phyloP scores from a whole-genome alignment of 2,888 invertebrate species.

The Balanococcus diminutus region DNA sequence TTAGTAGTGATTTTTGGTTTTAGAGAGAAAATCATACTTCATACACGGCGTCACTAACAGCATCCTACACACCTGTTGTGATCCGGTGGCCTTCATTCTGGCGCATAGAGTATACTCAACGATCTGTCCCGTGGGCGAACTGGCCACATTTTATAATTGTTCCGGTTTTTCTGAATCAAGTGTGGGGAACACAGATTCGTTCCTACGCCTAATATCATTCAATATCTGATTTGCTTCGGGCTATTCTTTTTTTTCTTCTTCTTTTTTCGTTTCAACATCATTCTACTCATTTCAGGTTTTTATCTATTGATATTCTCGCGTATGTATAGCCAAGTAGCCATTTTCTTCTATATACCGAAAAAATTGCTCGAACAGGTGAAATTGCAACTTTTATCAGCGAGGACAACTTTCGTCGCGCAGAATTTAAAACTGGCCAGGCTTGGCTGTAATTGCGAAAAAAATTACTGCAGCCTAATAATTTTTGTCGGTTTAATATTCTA shows the following conservation, averaged over 20 bases:
- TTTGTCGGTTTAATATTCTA: background rate
- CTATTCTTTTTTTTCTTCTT: slow-evolving; percentile 34
- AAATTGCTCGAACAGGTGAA: slow-evolving; percentile 28
- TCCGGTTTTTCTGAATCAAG: slow-evolving; percentile 48
- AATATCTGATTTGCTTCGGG: slow-evolving; percentile 42
- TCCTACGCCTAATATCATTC: slow-evolving; percentile 52
- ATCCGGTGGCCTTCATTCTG: slow-evolving; percentile 50
- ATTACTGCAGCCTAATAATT: background rate
- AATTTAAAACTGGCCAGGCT: background rate
- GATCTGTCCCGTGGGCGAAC: slow-evolving; percentile 47
- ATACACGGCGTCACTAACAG: slow-evolving; percentile 9
- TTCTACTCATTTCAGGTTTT: slow-evolving; percentile 41
- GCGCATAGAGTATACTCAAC: background rate
- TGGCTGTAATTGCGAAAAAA: background rate
- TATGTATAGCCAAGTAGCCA: background rate
- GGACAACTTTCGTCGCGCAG: background rate
- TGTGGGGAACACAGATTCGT: slow-evolving; percentile 49
- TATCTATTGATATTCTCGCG: slow-evolving; percentile 6
- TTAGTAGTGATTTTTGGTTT: slow-evolving; percentile 18
- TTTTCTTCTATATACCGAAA: slow-evolving; percentile 27
- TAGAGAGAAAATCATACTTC: slow-evolving; percentile 4
- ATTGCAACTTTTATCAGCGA: background rate
- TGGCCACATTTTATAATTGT: slow-evolving; percentile 52
- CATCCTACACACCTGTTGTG: slow-evolving; percentile 48
- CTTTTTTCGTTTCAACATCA: slow-evolving; percentile 14